phyloP scores from a whole-genome alignment of 2,113 vertebrate genomes.

The Lampris incognitus region DNA sequence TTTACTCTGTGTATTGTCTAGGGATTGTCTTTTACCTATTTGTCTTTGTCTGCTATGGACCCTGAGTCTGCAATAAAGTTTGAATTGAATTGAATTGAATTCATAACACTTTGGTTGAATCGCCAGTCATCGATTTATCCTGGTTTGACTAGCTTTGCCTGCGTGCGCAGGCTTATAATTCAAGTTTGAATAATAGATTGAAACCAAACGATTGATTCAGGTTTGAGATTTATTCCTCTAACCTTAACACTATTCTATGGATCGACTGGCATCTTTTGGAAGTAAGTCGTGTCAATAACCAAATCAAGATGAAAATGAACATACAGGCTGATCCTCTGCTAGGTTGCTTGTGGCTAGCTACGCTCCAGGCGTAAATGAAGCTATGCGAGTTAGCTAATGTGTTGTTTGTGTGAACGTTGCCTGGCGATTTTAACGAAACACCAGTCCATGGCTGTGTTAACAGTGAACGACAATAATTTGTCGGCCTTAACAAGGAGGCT shows the following conservation, averaged over 20 bases:
- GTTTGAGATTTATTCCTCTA: slow-evolving; percentile 15
- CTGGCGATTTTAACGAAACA: slow-evolving; percentile 1
- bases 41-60: no score
- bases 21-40: no score
- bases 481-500: no score
- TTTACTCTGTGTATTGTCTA: no score
- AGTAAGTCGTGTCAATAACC: slow-evolving; percentile 82
- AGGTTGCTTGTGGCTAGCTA: neutral
- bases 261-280: slow-evolving; percentile 89
- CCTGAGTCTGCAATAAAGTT: no score
- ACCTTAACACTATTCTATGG: slow-evolving; percentile 77
- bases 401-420: neutral
- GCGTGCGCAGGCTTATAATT: neutral
- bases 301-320: neutral
- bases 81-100: no score
- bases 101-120: no score
- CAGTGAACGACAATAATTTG: no score
- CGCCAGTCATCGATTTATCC: neutral
- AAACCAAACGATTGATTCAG: neutral
- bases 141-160: slow-evolving; percentile 40
- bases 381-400: slow-evolving; percentile 4
- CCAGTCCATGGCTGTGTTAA: slow-evolving; percentile 4
- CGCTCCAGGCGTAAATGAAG: neutral
- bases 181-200: slow-evolving; percentile 43
- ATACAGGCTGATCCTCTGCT: rapidly evolving